Conservation (phyloP, 2,888 invertebrate species). For the Lasioglossum malachurum region DNA sequence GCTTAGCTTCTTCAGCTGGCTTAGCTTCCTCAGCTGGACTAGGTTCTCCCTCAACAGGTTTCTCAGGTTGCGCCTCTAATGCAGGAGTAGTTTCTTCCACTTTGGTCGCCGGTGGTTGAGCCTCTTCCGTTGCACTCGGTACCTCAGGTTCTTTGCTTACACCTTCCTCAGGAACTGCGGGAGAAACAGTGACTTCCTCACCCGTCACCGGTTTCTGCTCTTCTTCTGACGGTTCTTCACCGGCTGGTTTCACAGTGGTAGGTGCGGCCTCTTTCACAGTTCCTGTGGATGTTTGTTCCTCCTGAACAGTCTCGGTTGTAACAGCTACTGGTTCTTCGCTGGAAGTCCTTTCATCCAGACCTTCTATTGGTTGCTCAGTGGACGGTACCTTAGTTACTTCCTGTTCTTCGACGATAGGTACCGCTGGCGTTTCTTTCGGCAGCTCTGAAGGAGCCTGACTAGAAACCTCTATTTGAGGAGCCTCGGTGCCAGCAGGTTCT, state of each 20-base stretch:
- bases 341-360: conserved; percentile 32
- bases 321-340: conserved; percentile 35
- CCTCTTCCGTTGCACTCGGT: conserved; percentile 45
- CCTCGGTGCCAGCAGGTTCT: conserved; percentile 44
- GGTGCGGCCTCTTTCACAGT: conserved; percentile 28
- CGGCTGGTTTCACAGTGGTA: conserved; percentile 26
- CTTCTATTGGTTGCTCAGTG: conserved; percentile 46
- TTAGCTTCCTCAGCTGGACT: conserved; percentile 27
- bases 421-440: conserved; percentile 44
- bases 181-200: conserved; percentile 24
- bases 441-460: conserved; percentile 55
- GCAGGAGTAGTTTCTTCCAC: conserved; percentile 28
- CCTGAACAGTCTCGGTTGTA: conserved; percentile 31
- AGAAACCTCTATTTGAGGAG: conserved; percentile 53
- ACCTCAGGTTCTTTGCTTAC: conserved; percentile 46
- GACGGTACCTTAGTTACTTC: conserved; percentile 35
- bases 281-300: conserved; percentile 38
- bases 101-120: conserved; percentile 35
- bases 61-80: conserved; percentile 8
- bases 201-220: conserved; percentile 24
- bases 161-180: conserved; percentile 39
- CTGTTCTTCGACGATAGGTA: conserved; percentile 32
- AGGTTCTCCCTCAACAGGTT: not conserved
- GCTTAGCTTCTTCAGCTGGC: conserved; percentile 29
- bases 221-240: conserved; percentile 30